Percentiles rank a stretch among this genome's conserved stretches.
Evolutionary conservation across 2,797 vertebrate genomes (phyloP).

Genomic region (Prionace glauca): DNA sequence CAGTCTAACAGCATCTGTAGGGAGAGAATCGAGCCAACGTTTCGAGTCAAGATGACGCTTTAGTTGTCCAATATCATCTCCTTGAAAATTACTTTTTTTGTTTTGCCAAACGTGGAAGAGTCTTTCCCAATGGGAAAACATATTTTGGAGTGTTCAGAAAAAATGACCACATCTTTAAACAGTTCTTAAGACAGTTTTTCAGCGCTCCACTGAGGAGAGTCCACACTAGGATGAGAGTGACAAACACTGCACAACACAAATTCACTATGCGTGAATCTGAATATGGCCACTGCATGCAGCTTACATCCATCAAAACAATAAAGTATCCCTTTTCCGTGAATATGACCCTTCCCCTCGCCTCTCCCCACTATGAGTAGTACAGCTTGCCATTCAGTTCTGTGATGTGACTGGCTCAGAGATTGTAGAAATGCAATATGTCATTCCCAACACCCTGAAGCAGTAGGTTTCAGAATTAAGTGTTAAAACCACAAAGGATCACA

Average conservation of each 20-base stretch:
- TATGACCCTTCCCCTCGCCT: neutral
- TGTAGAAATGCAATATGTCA: neutral
- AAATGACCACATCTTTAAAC: neutral
- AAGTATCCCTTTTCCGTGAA: neutral
- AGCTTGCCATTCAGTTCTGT: neutral
- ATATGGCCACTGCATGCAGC: neutral
- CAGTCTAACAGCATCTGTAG: no score
- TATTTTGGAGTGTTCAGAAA: neutral
- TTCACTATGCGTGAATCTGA: neutral
- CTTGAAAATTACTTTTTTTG: neutral
- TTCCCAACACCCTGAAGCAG: neutral
- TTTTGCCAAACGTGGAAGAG: neutral
- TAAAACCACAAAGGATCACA: neutral
- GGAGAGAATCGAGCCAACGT: no score
- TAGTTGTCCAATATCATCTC: neutral
- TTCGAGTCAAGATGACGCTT: no score
- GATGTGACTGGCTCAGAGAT: neutral
- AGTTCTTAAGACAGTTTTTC: neutral
- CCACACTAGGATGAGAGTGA: neutral
- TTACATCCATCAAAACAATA: neutral
- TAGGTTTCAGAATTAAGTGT: neutral
- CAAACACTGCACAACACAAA: neutral
- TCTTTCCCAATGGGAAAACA: neutral
- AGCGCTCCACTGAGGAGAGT: neutral
- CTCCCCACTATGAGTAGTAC: neutral